Evolutionary conservation across 2,797 vertebrate genomes (phyloP).

Genomic region (Geotrypetes seraphini): DNA sequence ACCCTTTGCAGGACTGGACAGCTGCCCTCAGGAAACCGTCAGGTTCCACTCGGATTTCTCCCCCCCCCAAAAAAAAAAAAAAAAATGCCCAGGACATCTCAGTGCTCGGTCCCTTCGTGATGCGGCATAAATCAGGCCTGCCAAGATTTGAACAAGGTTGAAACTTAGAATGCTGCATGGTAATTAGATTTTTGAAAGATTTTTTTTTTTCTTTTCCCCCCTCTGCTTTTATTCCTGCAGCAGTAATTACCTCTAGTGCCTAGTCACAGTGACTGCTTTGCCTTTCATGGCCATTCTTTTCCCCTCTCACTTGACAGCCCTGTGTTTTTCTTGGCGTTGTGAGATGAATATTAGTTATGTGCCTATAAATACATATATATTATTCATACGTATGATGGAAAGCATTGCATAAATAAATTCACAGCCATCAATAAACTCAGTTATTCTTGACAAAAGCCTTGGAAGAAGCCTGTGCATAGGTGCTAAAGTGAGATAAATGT

Average conservation of each 20-base stretch:
- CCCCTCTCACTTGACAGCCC: slow-evolving; percentile 40
- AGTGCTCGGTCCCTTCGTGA: slow-evolving; percentile 32
- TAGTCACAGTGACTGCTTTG: slow-evolving; percentile 32
- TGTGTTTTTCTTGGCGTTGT: slow-evolving; percentile 28
- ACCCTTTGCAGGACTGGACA: no score
- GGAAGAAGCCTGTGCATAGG: no score
- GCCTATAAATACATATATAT: background rate
- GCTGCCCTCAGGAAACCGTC: no score
- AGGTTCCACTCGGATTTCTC: no score
- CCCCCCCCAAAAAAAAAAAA: no score
- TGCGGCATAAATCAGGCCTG: slow-evolving; percentile 35
- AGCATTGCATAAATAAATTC: no score
- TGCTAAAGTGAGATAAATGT: no score
- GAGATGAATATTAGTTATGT: background rate
- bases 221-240: slow-evolving; percentile 51
- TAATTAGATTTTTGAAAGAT: slow-evolving; percentile 50
- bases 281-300: slow-evolving; percentile 32
- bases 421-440: no score
- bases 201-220: slow-evolving; percentile 36
- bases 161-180: slow-evolving; percentile 39
- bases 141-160: slow-evolving; percentile 49
- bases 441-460: no score
- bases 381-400: no score
- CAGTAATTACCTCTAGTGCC: slow-evolving; percentile 45
- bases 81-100: background rate